Conservation (phyloP, 2,113 vertebrate species). For the Clarias macrocephalus region DNA sequence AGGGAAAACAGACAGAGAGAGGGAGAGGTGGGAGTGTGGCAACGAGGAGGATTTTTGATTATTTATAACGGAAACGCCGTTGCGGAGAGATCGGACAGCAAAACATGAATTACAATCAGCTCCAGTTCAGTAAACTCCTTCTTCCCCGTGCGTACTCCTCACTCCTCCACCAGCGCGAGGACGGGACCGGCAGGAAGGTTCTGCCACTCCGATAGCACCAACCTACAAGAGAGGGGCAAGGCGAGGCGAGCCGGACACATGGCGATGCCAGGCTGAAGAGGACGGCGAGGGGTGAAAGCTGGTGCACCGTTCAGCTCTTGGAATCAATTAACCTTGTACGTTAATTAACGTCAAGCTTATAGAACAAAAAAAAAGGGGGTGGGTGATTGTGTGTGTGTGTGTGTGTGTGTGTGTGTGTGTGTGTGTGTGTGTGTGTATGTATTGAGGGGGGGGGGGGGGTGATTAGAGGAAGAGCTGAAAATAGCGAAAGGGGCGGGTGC, state of each 20-base stretch:
- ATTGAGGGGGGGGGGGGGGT: constrained; percentile 23
- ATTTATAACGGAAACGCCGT: constrained; percentile 68
- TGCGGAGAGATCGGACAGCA: constrained; percentile 61
- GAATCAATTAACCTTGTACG: constrained; percentile 94
- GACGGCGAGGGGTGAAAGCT: constrained; percentile 55
- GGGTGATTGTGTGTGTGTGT: constrained; percentile 63
- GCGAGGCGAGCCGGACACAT: constrained; percentile 60
- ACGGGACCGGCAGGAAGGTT: constrained; percentile 65
- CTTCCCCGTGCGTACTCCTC: constrained; percentile 45
- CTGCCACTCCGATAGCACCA: constrained; percentile 66
- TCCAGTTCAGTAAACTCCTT: constrained; percentile 69
- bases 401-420: constrained; percentile 63
- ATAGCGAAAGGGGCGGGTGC: constrained; percentile 62
- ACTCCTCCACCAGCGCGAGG: constrained; percentile 39
- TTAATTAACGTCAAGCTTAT: constrained; percentile 97
- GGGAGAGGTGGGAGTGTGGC: constrained; percentile 60
- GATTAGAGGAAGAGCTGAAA: constrained; percentile 62
- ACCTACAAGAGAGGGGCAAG: constrained; percentile 37
- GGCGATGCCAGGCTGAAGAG: constrained; percentile 48
- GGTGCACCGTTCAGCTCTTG: constrained; percentile 86
- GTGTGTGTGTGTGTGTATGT: constrained; percentile 59
- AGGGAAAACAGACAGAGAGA: constrained; percentile 39
- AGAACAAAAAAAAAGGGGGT: constrained; percentile 73
- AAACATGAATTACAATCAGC: constrained; percentile 67
- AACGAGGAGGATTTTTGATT: constrained; percentile 57